These are phyloP conservation scores for Bagarius yarrelli DNA, from an alignment of 2,113 vertebrate genomes.

Conservation along the genomic window DNA sequence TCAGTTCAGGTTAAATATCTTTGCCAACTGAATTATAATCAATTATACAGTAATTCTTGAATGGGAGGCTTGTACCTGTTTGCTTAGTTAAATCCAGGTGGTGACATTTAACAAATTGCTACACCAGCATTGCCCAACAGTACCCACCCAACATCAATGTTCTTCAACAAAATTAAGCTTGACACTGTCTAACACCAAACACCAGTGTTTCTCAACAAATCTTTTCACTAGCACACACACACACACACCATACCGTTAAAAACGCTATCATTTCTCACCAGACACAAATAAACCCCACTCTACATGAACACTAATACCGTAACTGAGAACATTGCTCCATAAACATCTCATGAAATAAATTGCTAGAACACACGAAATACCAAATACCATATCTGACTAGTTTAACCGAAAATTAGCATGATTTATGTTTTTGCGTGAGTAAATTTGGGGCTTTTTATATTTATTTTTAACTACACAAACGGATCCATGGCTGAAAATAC, in stretches of 20 bases:
- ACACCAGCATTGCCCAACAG: not conserved
- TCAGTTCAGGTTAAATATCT: too few relatives aligned
- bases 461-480: not conserved
- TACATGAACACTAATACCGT: not conserved
- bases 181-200: not conserved
- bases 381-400: not conserved
- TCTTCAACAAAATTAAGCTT: not conserved
- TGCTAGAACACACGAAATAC: not conserved
- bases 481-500: not conserved
- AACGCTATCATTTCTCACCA: not conserved
- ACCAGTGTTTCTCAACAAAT: not conserved
- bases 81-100: too few relatives aligned
- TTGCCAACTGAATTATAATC: too few relatives aligned
- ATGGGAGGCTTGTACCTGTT: too few relatives aligned
- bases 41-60: too few relatives aligned
- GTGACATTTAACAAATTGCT: too few relatives aligned
- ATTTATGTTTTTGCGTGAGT: not conserved
- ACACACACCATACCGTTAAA: not conserved
- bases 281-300: not conserved
- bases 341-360: not conserved
- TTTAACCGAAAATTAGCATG: not conserved
- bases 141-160: not conserved
- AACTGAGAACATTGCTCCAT: not conserved
- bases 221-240: not conserved
- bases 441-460: not conserved